Evolutionary conservation across 2,113 vertebrate genomes (phyloP), one percentile per base, ranked within the genome.

Genomic region (Morone saxatilis): DNA sequence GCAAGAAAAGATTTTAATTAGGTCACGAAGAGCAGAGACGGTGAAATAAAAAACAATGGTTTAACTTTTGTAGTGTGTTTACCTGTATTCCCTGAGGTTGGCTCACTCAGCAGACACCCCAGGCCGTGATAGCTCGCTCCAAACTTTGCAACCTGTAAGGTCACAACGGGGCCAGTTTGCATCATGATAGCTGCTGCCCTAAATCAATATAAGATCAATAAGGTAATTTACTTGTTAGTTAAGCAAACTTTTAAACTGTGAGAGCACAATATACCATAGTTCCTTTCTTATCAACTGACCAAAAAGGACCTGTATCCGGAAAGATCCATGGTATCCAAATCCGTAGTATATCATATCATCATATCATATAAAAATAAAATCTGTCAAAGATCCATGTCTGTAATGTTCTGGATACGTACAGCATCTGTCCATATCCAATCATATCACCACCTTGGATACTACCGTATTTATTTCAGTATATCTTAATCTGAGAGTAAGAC

Each of bases 151-250:
- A 98, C 96, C 90, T 97, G 94, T 36, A 99, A 91, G 1, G 96
- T 97, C 63, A 99, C 97, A 57, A 97, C 96, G 2, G 97, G 95
- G 74, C 98, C 97, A 0, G 97, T 98, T 84, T 97, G 96, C 78
- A 96, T 96, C 96, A 99, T 97, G 79, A 98, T 95, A 9, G 97
- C 96, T 79, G 97, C 98, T 45, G 98, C 98, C 95, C 98, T 98
- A 71, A 67, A 93, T n/a, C 11, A 63, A 53, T 19, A 71, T 2
- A 41, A 60, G 10, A 38, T 67, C 2, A 72, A 51, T 40, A 41
- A 53, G 53, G 47, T 73, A 13, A 61, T 45, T 19, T 36, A 4
- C 36, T 48, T 25, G 12, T 31, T 31, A 31, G 31, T 31, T 3
- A 31, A 31, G 31, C 31, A 31, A 31, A 31, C 31, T 31, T 31